These are phyloP conservation scores for Seira musarum DNA, from an alignment of 2,888 invertebrate genomes.

Conservation along the genomic window DNA sequence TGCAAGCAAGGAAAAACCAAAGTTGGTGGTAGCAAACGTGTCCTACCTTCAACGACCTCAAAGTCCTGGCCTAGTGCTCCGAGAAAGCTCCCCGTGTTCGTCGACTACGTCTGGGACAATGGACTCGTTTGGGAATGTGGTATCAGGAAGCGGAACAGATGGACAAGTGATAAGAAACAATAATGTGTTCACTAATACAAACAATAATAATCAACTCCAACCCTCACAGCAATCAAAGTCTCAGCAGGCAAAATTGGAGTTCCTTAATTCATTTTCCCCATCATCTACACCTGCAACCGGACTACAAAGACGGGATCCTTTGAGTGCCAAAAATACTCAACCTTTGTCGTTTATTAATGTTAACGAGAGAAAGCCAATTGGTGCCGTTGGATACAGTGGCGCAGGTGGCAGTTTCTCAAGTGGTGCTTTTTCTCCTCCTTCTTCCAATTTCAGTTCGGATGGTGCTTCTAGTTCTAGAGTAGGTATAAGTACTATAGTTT, in stretches of 20 bases:
- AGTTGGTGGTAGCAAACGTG: conserved; percentile 68
- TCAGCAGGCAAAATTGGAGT: conserved; percentile 54
- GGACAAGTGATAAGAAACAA: conserved; percentile 52
- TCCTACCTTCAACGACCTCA: conserved; percentile 66
- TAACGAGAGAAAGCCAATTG: neutral
- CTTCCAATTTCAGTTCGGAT: conserved; percentile 38
- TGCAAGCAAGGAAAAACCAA: conserved; percentile 55
- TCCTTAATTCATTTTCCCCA: conserved; percentile 42
- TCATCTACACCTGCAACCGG: conserved; percentile 8
- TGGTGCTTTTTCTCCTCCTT: conserved; percentile 45
- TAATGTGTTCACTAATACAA: conserved; percentile 59
- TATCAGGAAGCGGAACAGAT: conserved; percentile 20
- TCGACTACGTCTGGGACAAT: conserved; percentile 38
- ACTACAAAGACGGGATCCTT: conserved; percentile 39
- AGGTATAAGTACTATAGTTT: conserved; percentile 35
- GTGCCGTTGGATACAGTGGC: neutral
- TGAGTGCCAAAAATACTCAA: conserved; percentile 52
- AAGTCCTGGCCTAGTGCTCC: conserved; percentile 63
- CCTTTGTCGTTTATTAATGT: conserved; percentile 35
- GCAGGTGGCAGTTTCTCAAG: conserved; percentile 13
- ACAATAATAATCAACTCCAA: conserved; percentile 41
- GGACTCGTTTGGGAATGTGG: conserved; percentile 36
- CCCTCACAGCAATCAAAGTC: conserved; percentile 42
- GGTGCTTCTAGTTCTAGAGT: conserved; percentile 55
- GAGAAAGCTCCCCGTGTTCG: conserved; percentile 47